Conservation (phyloP, 2,888 invertebrate species). For the Lasioglossum villosulum region DNA sequence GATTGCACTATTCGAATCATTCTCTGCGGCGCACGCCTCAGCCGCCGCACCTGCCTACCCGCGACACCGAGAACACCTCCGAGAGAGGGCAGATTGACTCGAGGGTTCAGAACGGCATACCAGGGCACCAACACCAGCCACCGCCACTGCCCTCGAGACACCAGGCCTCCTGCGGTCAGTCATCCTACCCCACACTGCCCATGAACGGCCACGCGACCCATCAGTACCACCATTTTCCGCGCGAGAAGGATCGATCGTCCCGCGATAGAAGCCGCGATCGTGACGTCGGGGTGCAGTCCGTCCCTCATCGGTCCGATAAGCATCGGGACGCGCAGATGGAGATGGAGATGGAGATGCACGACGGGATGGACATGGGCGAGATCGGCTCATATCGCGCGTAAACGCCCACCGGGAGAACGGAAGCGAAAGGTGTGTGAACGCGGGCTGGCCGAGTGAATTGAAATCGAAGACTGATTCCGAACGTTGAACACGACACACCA, state of each 20-base stretch:
- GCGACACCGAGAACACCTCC: constrained; percentile 50
- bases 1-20: constrained; percentile 75
- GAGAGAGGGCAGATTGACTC: constrained; percentile 61
- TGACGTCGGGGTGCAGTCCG: constrained; percentile 58
- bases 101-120: constrained; percentile 67
- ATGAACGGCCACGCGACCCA: constrained; percentile 79
- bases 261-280: constrained; percentile 68
- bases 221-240: constrained; percentile 78
- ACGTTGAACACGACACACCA: constrained; percentile 7
- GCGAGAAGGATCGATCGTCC: constrained; percentile 71
- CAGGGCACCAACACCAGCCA: constrained; percentile 65
- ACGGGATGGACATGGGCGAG: constrained; percentile 68
- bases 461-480: constrained; percentile 66
- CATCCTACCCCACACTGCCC: constrained; percentile 81
- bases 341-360: constrained; percentile 71
- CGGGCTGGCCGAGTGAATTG: constrained; percentile 47
- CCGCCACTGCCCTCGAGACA: constrained; percentile 77
- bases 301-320: constrained; percentile 69
- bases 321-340: constrained; percentile 70
- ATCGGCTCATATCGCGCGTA: constrained; percentile 71
- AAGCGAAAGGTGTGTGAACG: background rate
- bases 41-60: constrained; percentile 53
- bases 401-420: constrained; percentile 14
- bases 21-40: constrained; percentile 62
- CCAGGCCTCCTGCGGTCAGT: constrained; percentile 64